phyloP scores from a whole-genome alignment of 2,797 vertebrate species.

The Tragopan temminckii region DNA sequence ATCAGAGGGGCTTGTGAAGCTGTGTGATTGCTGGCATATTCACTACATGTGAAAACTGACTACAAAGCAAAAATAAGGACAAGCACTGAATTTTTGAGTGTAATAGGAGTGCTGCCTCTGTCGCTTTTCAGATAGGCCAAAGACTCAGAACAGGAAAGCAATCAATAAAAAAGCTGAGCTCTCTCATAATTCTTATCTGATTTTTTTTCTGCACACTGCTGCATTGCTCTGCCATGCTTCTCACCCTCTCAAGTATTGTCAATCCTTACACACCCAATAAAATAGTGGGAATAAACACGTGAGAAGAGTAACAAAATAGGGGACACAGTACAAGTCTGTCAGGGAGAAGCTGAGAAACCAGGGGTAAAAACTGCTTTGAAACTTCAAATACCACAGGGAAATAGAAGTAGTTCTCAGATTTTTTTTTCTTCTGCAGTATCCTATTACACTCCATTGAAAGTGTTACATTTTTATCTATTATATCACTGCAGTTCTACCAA shows the following conservation, averaged over 20 bases:
- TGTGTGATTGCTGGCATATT: constrained; percentile 46
- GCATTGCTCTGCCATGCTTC: constrained; percentile 21
- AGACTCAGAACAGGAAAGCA: constrained; percentile 30
- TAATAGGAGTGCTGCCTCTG: neutral
- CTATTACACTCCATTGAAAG: constrained; percentile 29
- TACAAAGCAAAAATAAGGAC: constrained; percentile 70
- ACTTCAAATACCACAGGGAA: constrained; percentile 51
- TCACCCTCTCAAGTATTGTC: constrained; percentile 23
- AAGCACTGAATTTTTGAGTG: constrained; percentile 40
- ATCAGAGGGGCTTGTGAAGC: constrained; percentile 54
- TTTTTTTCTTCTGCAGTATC: constrained; percentile 16
- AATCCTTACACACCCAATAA: constrained; percentile 49
- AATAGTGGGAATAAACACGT: constrained; percentile 60
- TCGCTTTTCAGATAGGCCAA: neutral
- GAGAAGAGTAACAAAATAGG: constrained; percentile 45
- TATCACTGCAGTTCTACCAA: constrained; percentile 5
- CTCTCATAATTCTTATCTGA: constrained; percentile 1
- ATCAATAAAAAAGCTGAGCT: constrained; percentile 65
- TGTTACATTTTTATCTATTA: constrained; percentile 5
- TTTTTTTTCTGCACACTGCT: neutral
- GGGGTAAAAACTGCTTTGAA: constrained; percentile 27
- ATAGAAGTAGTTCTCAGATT: constrained; percentile 16
- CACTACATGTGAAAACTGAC: constrained; percentile 13
- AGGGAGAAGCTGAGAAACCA: constrained; percentile 10
- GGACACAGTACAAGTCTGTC: constrained; percentile 35